Conservation (phyloP, 1,140 invertebrate genomes). For the Leptopilina clavipes region DNA sequence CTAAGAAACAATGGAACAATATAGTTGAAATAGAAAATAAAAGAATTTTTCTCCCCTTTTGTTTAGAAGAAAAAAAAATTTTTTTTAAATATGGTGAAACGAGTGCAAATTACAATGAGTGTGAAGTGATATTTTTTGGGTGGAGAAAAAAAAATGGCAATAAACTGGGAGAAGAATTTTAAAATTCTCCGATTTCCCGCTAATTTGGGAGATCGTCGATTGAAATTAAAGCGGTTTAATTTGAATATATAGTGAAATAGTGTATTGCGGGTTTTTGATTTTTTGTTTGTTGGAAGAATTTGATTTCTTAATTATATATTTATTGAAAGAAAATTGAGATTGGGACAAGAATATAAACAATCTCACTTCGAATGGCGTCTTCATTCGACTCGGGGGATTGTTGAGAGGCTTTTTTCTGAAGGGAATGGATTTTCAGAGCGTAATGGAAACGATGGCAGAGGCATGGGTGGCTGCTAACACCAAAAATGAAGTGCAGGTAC, state of each 20-base stretch:
- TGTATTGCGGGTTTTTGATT: too few species aligned
- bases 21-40: too few species aligned
- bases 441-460: constrained; percentile 97
- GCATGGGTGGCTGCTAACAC: constrained; percentile 96
- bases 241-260: neutral
- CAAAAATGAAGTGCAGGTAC: constrained; percentile 77
- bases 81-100: too few species aligned
- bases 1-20: too few species aligned
- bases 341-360: neutral
- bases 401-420: constrained; percentile 46
- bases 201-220: neutral
- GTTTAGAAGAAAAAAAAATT: neutral
- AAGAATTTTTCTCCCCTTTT: too few species aligned
- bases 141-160: neutral
- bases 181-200: neutral
- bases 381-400: constrained; percentile 53
- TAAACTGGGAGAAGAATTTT: neutral
- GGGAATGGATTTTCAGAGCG: constrained; percentile 96
- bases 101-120: neutral
- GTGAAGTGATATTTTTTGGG: neutral
- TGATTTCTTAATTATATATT: too few species aligned
- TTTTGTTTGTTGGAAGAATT: too few species aligned
- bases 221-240: neutral
- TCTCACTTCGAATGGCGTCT: constrained; percentile 41
- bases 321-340: neutral